Evolutionary conservation across 2,113 vertebrate genomes (phyloP).

Genomic region (Tympanuchus pallidicinctus): DNA sequence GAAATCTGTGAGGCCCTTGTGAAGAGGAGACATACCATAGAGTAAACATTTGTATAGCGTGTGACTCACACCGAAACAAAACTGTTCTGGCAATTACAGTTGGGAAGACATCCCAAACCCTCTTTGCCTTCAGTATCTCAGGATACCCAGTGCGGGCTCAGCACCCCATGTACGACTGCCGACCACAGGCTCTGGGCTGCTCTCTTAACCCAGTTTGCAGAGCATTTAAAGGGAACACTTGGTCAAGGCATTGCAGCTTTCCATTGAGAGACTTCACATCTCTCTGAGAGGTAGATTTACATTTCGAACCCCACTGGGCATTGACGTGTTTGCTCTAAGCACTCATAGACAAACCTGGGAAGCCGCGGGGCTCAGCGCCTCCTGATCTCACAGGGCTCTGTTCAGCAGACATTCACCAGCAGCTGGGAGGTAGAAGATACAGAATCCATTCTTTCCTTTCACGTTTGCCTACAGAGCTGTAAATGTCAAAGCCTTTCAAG

Average conservation of each 20-base stretch:
- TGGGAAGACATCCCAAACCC: slow-evolving; percentile 26
- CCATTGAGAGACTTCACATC: slow-evolving; percentile 31
- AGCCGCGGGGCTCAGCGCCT: neutral
- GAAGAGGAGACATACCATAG: neutral
- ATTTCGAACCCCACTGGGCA: slow-evolving; percentile 41
- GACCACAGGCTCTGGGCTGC: neutral
- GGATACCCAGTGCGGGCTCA: neutral
- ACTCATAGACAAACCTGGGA: neutral
- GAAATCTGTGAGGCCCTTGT: neutral
- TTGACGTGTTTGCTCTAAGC: neutral
- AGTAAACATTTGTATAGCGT: slow-evolving; percentile 7
- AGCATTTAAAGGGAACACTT: neutral
- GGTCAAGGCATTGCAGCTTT: neutral
- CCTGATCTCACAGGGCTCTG: neutral
- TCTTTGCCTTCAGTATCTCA: neutral
- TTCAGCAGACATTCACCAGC: neutral
- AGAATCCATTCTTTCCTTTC: slow-evolving; percentile 46
- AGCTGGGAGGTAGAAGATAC: slow-evolving; percentile 60
- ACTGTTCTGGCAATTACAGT: neutral
- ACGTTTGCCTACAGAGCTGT: slow-evolving; percentile 60
- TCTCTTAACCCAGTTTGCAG: neutral
- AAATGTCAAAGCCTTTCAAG: slow-evolving; percentile 66
- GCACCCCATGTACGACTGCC: neutral
- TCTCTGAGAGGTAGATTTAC: slow-evolving; percentile 16
- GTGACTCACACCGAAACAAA: slow-evolving; percentile 31